A percentile compares a stretch with the other conserved stretches of the same genome.
Conservation (phyloP, 2,113 vertebrate genomes). For the Nothoprocta perdicaria region DNA sequence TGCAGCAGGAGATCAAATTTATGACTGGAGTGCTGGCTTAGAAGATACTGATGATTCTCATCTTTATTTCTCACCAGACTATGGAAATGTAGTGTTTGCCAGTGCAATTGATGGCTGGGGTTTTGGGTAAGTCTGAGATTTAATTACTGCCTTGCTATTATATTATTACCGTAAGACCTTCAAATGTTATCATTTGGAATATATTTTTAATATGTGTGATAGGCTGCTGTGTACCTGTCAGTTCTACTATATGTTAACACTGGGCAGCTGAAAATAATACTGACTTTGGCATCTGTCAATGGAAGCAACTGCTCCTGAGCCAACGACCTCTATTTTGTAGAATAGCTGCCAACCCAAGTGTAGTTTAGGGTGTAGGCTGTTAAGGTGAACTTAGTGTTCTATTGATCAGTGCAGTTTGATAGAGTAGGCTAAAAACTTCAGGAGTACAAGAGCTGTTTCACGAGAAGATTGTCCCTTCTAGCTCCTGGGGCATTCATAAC, state of each 20-base stretch:
- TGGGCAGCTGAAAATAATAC: neutral
- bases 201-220: neutral
- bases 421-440: neutral
- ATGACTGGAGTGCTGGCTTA: slow-evolving; percentile 95
- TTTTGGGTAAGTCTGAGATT: slow-evolving; percentile 85
- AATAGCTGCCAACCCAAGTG: neutral
- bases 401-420: neutral
- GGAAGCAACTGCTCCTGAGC: neutral
- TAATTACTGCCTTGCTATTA: neutral
- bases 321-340: neutral
- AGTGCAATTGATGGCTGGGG: slow-evolving; percentile 97
- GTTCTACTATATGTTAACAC: neutral
- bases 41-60: slow-evolving; percentile 92
- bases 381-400: neutral
- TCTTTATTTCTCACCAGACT: slow-evolving; percentile 96
- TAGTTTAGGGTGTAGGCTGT: neutral
- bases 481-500: neutral
- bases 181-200: neutral
- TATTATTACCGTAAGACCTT: neutral
- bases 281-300: neutral
- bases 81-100: slow-evolving; percentile 95
- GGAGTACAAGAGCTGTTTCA: neutral
- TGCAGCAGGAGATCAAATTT: slow-evolving; percentile 81
- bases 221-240: neutral
- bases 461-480: neutral